Evolutionary conservation across 37 sponge, comb jelly and placozoan genomes (phyloP).

Genomic region (Oopsacas minuta): DNA sequence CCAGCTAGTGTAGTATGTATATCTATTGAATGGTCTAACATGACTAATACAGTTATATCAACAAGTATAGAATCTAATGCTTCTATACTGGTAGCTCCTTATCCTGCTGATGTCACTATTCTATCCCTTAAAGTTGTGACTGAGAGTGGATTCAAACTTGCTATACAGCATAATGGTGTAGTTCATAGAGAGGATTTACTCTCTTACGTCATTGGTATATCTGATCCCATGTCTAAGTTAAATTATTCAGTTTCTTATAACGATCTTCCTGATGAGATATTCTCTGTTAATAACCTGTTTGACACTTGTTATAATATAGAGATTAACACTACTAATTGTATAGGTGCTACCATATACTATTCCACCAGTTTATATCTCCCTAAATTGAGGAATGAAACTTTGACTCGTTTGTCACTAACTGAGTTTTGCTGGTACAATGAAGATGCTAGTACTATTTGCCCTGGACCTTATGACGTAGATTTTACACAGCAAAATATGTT

Average conservation of each 20-base stretch:
- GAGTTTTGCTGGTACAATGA: not conserved
- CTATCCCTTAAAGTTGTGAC: not conserved
- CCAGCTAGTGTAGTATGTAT: not conserved
- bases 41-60: not conserved
- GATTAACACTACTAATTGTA: not conserved
- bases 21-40: not conserved
- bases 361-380: not conserved
- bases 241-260: not conserved
- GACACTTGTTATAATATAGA: not conserved
- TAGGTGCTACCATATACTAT: not conserved
- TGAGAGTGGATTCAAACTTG: not conserved
- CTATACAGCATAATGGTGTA: not conserved
- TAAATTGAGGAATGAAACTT: not conserved
- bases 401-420: not conserved
- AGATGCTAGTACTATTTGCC: not conserved
- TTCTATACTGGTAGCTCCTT: not conserved
- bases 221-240: not conserved
- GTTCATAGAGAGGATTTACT: not conserved
- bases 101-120: not conserved
- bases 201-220: not conserved
- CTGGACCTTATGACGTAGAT: not conserved
- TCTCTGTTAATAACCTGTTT: not conserved
- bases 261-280: not conserved
- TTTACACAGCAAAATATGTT: not conserved
- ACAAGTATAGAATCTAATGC: not conserved